phyloP scores from a whole-genome alignment of 2,888 invertebrate genomes.

The Drosophila nr. fundita region DNA sequence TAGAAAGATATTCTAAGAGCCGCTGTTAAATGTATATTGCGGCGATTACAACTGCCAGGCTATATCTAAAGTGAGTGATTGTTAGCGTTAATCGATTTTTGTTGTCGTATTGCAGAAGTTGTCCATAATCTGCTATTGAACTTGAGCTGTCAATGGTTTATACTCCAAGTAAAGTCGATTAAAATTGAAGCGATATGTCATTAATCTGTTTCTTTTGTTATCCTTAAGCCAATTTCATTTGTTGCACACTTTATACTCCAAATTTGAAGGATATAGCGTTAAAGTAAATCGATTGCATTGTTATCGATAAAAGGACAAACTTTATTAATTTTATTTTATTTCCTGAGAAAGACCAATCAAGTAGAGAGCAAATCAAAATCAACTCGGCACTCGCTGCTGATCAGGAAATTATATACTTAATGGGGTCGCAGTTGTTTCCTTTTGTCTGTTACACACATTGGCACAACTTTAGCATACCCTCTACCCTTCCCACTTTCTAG shows the following conservation, averaged over 20 bases:
- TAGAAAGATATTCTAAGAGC: not conserved
- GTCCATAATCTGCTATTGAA: too few species aligned
- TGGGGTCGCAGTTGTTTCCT: too few species aligned
- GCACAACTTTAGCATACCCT: not conserved
- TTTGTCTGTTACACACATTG: not conserved
- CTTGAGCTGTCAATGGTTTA: not conserved
- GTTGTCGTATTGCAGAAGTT: too few species aligned
- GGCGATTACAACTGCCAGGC: not conserved
- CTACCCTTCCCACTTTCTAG: not conserved
- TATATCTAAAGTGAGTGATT: too few species aligned
- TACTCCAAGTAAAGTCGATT: not conserved
- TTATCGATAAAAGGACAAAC: not conserved
- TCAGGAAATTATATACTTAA: not conserved
- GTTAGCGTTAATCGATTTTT: not conserved
- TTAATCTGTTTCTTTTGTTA: not conserved
- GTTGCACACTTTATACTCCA: too few species aligned
- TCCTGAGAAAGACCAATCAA: too few species aligned
- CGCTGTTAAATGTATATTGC: not conserved
- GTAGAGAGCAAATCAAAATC: too few species aligned
- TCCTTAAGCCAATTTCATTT: not conserved
- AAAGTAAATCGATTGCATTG: not conserved
- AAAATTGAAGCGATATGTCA: not conserved
- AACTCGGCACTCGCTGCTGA: not conserved
- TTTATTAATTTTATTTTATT: too few species aligned
- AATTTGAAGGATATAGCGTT: too few species aligned